These are phyloP conservation scores for Agonopterix subpropinquella DNA, from an alignment of 2,888 invertebrate genomes.

Conservation along the genomic window DNA sequence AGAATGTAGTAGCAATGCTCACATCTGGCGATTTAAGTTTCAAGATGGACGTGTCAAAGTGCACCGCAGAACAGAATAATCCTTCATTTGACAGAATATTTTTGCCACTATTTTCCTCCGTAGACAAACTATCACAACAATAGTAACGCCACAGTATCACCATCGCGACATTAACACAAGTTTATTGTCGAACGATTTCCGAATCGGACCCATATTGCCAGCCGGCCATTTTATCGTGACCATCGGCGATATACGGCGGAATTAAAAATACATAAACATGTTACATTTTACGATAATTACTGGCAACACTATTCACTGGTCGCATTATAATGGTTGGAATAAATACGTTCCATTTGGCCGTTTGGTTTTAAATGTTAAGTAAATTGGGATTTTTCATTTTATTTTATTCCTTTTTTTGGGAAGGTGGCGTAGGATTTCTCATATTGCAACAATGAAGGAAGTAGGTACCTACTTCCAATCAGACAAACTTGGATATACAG, in stretches of 20 bases:
- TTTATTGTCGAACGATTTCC: conserved; percentile 60
- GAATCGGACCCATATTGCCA: conserved; percentile 42
- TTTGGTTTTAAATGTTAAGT: conserved; percentile 3
- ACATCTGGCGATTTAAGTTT: too few relatives aligned
- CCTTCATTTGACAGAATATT: too few relatives aligned
- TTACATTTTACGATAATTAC: conserved; percentile 70
- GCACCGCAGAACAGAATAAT: too few relatives aligned
- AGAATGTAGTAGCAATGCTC: too few relatives aligned
- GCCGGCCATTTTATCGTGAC: conserved; percentile 44
- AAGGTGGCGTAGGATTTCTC: too few relatives aligned
- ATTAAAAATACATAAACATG: conserved; percentile 74
- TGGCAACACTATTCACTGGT: conserved; percentile 52
- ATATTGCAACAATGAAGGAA: too few relatives aligned
- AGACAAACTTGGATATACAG: too few relatives aligned
- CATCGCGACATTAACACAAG: conserved; percentile 48
- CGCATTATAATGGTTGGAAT: conserved; percentile 47
- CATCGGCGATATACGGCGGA: conserved; percentile 55
- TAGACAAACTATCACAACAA: background rate
- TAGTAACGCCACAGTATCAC: conserved; percentile 7
- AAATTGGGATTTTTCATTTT: background rate
- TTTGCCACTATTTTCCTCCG: too few relatives aligned
- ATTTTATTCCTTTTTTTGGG: too few relatives aligned
- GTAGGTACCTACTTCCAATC: too few relatives aligned
- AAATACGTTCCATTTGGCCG: conserved; percentile 28
- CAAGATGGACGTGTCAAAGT: too few relatives aligned